Percentiles rank a stretch among this genome's conserved stretches.
Conservation (phyloP, 2,888 invertebrate species). For the Acleris laterana region DNA sequence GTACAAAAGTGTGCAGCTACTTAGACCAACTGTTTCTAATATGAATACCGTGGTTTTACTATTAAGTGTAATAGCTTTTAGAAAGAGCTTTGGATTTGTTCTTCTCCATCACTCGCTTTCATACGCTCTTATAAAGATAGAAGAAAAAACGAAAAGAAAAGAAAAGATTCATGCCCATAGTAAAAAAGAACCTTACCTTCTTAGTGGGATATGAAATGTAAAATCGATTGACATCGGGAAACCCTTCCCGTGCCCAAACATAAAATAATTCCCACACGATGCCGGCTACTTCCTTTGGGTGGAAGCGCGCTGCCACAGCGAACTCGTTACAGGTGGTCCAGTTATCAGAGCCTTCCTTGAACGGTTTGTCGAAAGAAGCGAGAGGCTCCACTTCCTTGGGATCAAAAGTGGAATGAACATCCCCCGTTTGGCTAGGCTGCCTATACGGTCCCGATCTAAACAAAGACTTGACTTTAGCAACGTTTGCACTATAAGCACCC, state of each 20-base stretch:
- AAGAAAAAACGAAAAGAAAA: neutral
- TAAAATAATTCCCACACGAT: slow-evolving; percentile 68
- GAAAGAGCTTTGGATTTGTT: too few relatives aligned
- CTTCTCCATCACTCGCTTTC: too few relatives aligned
- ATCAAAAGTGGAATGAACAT: too few relatives aligned
- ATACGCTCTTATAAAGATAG: too few relatives aligned
- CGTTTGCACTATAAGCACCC: slow-evolving; percentile 11
- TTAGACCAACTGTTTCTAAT: too few relatives aligned
- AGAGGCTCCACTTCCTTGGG: neutral
- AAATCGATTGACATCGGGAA: slow-evolving; percentile 45
- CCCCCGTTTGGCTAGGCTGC: too few relatives aligned
- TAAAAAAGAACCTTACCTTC: slow-evolving; percentile 50
- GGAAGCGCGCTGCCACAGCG: slow-evolving; percentile 51
- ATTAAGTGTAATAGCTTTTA: too few relatives aligned
- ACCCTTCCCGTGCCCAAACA: slow-evolving; percentile 53
- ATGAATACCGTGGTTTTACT: too few relatives aligned
- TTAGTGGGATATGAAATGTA: slow-evolving; percentile 58
- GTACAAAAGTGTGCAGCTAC: too few relatives aligned
- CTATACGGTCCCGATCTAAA: neutral
- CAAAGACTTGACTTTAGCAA: slow-evolving; percentile 8
- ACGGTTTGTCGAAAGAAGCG: slow-evolving; percentile 15
- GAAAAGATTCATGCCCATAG: neutral
- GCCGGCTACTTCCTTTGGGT: slow-evolving; percentile 60
- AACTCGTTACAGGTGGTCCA: slow-evolving; percentile 68
- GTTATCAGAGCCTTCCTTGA: slow-evolving; percentile 37